Conservation (phyloP, 1,140 invertebrate genomes). For the Eupristina koningsbergeri region DNA sequence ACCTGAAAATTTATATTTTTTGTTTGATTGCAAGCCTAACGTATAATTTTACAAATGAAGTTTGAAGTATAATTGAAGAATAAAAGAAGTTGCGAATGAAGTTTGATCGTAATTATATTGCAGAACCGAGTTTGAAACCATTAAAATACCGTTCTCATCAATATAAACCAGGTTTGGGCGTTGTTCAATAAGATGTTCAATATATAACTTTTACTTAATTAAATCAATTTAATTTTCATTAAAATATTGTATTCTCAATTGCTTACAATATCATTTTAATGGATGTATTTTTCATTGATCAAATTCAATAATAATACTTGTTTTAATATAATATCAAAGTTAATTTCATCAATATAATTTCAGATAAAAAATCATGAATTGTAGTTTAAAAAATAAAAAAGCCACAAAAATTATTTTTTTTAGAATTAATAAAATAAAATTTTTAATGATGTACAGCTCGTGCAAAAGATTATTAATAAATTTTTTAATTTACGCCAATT, state of each 20-base stretch:
- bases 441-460: too few species aligned
- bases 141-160: slow-evolving; percentile 35
- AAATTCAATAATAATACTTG: slow-evolving; percentile 24
- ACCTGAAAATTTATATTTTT: slow-evolving; percentile 21
- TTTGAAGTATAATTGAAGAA: slow-evolving; percentile 41
- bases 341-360: not conserved
- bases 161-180: slow-evolving; percentile 14
- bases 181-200: not conserved
- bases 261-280: slow-evolving; percentile 17
- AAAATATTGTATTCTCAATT: not conserved
- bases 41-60: slow-evolving; percentile 34
- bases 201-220: slow-evolving; percentile 38
- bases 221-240: slow-evolving; percentile 36
- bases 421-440: too few species aligned
- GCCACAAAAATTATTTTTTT: too few species aligned
- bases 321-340: not conserved
- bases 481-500: too few species aligned
- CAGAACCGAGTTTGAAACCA: not conserved
- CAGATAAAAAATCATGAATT: too few species aligned
- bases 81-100: slow-evolving; percentile 38
- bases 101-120: slow-evolving; percentile 37
- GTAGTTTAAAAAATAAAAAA: too few species aligned
- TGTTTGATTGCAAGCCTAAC: not conserved
- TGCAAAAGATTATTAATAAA: too few species aligned
- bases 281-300: not conserved